Percentiles rank a stretch among this genome's conserved stretches.
Conservation (phyloP, 2,797 vertebrate genomes). For the Pseudocheirus occidentalis region DNA sequence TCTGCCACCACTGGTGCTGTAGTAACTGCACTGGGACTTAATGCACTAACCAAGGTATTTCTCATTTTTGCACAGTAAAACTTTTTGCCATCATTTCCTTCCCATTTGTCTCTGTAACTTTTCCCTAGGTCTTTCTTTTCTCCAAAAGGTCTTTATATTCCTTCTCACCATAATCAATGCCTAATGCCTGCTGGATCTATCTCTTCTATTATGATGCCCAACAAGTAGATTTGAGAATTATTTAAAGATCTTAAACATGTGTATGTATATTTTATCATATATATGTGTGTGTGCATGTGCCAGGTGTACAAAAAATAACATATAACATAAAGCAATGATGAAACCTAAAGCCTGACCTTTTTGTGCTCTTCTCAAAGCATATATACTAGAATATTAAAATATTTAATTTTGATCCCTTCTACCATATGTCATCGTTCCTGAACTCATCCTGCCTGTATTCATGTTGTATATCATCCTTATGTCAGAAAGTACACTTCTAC, state of each 20-base stretch:
- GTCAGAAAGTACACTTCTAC: neutral
- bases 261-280: neutral
- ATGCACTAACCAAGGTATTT: constrained; percentile 96
- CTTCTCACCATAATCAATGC: neutral
- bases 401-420: neutral
- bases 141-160: neutral
- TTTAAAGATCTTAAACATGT: neutral
- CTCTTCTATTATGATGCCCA: neutral
- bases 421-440: neutral
- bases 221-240: neutral
- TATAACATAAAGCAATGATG: neutral
- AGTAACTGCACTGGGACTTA: constrained; percentile 96
- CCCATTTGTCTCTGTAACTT: neutral
- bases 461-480: neutral
- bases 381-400: neutral
- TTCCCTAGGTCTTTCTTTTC: neutral
- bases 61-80: neutral
- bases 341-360: neutral
- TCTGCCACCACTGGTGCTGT: constrained; percentile 98
- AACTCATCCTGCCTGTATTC: neutral
- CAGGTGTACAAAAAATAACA: neutral
- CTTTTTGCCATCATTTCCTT: neutral
- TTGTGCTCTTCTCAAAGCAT: neutral
- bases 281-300: neutral
- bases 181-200: neutral